phyloP scores from a whole-genome alignment of 2,113 vertebrate genomes.

The Aegotheles bennettii region DNA sequence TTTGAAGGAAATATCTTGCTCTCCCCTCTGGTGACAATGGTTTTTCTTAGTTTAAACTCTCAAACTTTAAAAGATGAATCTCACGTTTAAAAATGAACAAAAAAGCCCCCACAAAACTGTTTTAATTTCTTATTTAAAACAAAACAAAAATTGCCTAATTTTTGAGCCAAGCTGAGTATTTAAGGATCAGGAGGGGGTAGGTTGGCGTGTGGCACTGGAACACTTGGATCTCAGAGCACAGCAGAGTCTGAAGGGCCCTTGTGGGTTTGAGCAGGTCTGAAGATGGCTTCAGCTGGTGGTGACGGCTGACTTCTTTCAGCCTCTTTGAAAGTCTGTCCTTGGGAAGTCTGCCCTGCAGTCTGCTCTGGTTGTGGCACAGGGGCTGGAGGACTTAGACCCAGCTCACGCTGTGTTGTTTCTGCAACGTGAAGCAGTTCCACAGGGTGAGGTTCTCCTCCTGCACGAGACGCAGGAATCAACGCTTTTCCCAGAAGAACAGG shows the following conservation, averaged over 20 bases:
- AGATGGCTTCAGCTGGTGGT: neutral
- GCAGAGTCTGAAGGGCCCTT: neutral
- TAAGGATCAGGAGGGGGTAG: neutral
- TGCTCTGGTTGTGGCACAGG: neutral
- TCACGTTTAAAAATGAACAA: neutral
- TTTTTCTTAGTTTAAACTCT: neutral
- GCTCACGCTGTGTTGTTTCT: fast-evolving
- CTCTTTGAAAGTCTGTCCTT: neutral
- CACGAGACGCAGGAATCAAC: neutral
- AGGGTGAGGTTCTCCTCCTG: neutral
- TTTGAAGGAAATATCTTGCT: neutral
- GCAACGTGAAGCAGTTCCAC: fast-evolving
- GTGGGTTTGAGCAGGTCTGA: neutral
- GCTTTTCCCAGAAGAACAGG: neutral
- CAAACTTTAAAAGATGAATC: neutral
- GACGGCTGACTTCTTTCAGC: neutral
- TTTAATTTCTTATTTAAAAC: neutral
- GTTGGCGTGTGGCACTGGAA: neutral
- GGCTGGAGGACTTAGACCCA: neutral
- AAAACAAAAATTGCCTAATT: no score
- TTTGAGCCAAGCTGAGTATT: neutral
- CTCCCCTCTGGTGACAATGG: neutral
- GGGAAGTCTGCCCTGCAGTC: neutral
- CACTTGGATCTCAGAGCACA: neutral
- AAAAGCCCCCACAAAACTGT: no score